Percentiles rank a stretch among this genome's conserved stretches.
phyloP scores from a whole-genome alignment of 2,113 vertebrate species.

The Chrysochloris asiatica region DNA sequence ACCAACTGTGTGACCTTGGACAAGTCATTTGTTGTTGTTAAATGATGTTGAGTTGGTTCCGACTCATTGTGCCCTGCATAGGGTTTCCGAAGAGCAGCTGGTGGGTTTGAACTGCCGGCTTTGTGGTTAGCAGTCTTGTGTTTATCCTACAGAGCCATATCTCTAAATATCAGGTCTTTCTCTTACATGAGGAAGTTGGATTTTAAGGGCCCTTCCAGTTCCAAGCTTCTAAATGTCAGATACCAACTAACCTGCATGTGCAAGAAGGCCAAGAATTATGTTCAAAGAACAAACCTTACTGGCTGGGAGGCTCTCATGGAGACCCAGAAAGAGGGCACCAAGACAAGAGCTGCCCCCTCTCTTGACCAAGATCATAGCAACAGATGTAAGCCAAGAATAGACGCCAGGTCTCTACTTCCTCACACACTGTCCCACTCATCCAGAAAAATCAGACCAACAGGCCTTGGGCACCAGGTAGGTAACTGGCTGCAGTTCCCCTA shows the following conservation, averaged over 20 bases:
- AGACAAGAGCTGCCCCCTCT: not conserved
- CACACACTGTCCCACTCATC: not conserved
- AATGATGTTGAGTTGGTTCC: too few species aligned
- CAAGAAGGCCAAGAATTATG: not conserved
- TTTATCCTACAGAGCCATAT: too few species aligned
- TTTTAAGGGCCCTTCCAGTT: not conserved
- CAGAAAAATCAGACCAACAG: not conserved
- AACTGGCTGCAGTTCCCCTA: not conserved
- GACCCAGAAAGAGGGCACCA: not conserved
- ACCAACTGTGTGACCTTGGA: not conserved
- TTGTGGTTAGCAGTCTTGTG: too few species aligned
- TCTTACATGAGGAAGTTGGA: not conserved
- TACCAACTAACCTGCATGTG: not conserved
- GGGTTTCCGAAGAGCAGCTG: too few species aligned
- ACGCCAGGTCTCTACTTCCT: not conserved
- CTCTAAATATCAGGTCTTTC: not conserved
- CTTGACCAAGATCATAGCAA: not conserved
- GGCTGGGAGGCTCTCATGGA: not conserved
- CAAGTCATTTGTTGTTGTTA: not conserved
- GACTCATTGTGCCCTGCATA: too few species aligned
- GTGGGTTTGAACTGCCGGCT: too few species aligned
- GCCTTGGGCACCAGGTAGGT: not conserved
- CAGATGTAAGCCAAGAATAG: constrained; percentile 15
- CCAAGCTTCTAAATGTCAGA: not conserved
- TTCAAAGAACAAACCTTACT: not conserved